Base-by-base conservation (phyloP, 2,113 vertebrate species). In the Apistogramma diplotaenia region DNA sequence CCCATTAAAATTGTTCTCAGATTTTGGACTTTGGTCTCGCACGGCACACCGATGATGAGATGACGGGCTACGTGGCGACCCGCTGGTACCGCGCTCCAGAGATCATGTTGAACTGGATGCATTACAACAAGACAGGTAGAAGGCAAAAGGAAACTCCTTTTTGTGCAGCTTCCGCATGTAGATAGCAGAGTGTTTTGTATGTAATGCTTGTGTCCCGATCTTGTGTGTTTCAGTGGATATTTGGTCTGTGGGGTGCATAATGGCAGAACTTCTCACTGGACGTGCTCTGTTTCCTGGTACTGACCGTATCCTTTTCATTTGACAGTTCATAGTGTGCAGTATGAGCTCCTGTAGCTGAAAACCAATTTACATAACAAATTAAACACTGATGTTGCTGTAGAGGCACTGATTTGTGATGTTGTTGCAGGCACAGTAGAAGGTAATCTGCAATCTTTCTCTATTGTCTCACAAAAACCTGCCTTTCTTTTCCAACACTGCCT, bases 101-200 rank as follows among this genome's bases (percentile, higher is more conserved):
- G 93, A 99, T 99, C 93, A 99, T 99, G 98, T 94, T 99, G 43
- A 99, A 99, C 93, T 99, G 98, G 98, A 99, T 99, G 98, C 98
- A 99, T 93, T 99, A 99, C 95, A 99, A 99, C 94, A 97, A 98
- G 95, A 99, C 98, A 93, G 98, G 98, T 99, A 87, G 18, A 74
- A 13, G 4, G 53, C n/a, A 8, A 11, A 23, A 9, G 51, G 75
- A 59, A 33, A 19, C 43, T 27, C 51, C 16, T 3, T 10, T 51
- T 43, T 70, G 25, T 21, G 11, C 13, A 29, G 4, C 6, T 18
- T 1, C 6, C 29, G 21, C 37, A 43, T 12, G 2, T 5, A 4
- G 4, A 40, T 12, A 12, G 8, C 31, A 15, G 13, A 75, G 23
- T 5, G 27, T 56, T 23, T 43, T 3, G 19, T 8, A 11, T 16